Conservation (phyloP, 2,797 vertebrate genomes). For the Sparus aurata region DNA sequence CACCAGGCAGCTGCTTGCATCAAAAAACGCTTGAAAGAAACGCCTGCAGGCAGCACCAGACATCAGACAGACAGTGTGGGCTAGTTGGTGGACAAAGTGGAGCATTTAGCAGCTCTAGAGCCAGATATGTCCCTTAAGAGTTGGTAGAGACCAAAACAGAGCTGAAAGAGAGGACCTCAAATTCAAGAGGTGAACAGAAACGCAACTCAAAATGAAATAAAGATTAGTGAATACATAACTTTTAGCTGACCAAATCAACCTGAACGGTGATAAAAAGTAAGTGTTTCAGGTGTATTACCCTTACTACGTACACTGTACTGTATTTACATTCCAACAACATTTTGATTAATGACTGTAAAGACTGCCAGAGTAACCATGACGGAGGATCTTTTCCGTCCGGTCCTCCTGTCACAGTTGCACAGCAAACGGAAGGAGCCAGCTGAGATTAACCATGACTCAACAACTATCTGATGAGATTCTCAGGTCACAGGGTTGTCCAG, state of each 20-base stretch:
- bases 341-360: not conserved
- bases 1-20: not conserved
- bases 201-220: not conserved
- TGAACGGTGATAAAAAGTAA: not conserved
- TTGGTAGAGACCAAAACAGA: not conserved
- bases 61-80: not conserved
- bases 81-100: not conserved
- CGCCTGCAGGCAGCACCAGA: no score
- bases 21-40: not conserved
- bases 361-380: not conserved
- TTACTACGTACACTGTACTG: no score
- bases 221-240: not conserved
- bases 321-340: not conserved
- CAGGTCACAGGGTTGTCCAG: slow-evolving; percentile 59
- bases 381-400: not conserved
- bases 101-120: not conserved
- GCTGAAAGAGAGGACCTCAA: not conserved
- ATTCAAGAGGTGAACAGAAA: not conserved
- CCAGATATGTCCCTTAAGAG: no score
- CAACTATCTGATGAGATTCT: slow-evolving; percentile 63
- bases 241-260: not conserved
- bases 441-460: slow-evolving; percentile 72
- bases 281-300: not conserved
- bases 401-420: slow-evolving; percentile 6
- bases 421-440: slow-evolving; percentile 37